Evolutionary conservation across 2,888 invertebrate species (phyloP), one percentile per base, ranked within the genome.

Genomic region (Bombylius discolor): DNA sequence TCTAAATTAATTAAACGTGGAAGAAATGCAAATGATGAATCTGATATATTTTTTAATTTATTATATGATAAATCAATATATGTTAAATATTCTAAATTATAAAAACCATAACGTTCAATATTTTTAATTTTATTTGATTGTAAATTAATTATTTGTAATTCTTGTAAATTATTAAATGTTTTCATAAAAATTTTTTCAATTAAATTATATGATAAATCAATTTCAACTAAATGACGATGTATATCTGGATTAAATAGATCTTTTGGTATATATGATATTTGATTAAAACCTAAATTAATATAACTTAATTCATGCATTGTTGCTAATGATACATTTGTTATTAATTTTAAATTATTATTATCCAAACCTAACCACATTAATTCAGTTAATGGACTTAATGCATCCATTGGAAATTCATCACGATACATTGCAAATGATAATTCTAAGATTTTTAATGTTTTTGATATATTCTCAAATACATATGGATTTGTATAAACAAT

Each of bases 11-110:
- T 81, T 63, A 95, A 74, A 68, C 81, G 83, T 32, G 87, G 84
- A 65, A 93, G 77, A 67, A 88, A 84, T 56, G 80, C 77, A 67
- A 94, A 88, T 7, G 90, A 83, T 54, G 81, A 80, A 49, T 80
- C 79, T 58, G 84, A 84, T 64, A 95, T 81, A 61, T 81, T 80
- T 60, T 78, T 78, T 65, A 95, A 81, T 64, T 83, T 78, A 76
- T 95, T 95, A 67, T 87, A 84, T 53, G 89, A 86, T 64, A 95
- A 76, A 70, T 92, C 87, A 65, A 95, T 77, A 67, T 87, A 89
- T 64, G 84, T 81, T 63, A 95, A 79, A 70, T 83, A 84, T 44
- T 85, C 83, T 70, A 93, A 79, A 73, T 87, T 83, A 64, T 79
- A 78, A 70, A 95, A 91, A 60, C 87, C 82, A 66, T 82, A 79